These are phyloP conservation scores for Pterobdella sp. DNA, from an alignment of 2,888 invertebrate genomes.

Conservation along the genomic window DNA sequence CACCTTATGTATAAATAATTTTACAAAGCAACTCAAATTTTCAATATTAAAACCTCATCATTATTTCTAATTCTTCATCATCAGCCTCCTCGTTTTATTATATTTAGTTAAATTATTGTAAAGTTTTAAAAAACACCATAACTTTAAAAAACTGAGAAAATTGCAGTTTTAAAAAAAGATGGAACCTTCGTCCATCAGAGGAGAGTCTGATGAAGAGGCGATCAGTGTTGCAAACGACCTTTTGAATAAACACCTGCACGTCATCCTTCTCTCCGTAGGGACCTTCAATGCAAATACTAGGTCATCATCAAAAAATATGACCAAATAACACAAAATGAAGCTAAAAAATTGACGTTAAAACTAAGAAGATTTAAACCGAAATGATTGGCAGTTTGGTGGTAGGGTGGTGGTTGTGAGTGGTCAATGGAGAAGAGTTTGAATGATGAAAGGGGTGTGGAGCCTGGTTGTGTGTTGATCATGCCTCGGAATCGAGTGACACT, in stretches of 20 bases:
- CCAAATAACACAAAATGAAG: background rate
- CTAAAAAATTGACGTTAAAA: background rate
- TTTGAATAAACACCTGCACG: slow-evolving; percentile 93
- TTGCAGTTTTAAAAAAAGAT: slow-evolving; percentile 31
- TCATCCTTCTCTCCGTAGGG: slow-evolving; percentile 97
- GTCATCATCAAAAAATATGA: too few relatives aligned
- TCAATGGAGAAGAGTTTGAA: slow-evolving; percentile 87
- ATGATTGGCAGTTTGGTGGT: slow-evolving; percentile 58
- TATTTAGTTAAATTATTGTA: background rate
- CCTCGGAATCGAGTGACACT: slow-evolving; percentile 90
- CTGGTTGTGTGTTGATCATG: slow-evolving; percentile 97
- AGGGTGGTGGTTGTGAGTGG: slow-evolving; percentile 53
- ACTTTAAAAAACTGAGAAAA: background rate
- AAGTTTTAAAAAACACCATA: background rate
- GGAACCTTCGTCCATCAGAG: slow-evolving; percentile 79
- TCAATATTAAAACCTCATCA: too few relatives aligned
- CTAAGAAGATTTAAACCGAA: slow-evolving; percentile 55
- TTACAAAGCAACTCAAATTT: background rate
- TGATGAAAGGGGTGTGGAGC: slow-evolving; percentile 90
- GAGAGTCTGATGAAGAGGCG: slow-evolving; percentile 86
- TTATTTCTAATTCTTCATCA: too few relatives aligned
- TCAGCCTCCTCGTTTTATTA: background rate
- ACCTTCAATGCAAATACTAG: too few relatives aligned
- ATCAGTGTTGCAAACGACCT: slow-evolving; percentile 92
- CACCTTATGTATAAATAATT: background rate